Evolutionary conservation across 1,140 invertebrate species (phyloP).

Genomic region (Eriosoma lanigerum): DNA sequence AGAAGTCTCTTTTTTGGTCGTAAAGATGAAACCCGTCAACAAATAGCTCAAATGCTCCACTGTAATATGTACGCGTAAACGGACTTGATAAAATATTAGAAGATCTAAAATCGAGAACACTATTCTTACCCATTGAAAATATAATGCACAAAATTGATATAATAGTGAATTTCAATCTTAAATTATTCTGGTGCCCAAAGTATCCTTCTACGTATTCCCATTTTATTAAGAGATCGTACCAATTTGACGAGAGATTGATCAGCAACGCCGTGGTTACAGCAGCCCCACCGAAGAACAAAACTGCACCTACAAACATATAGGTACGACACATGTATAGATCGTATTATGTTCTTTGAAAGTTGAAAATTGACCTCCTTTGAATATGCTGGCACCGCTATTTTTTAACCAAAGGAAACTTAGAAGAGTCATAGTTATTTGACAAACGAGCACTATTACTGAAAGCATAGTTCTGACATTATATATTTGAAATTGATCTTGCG

Average conservation of each 20-base stretch:
- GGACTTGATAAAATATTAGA: too few species aligned
- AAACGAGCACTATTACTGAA: not conserved
- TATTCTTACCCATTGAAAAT: slow-evolving; percentile 52
- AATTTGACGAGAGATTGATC: slow-evolving; percentile 59
- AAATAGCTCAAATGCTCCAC: slow-evolving; percentile 51
- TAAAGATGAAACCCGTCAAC: slow-evolving; percentile 36
- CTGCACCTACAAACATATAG: slow-evolving; percentile 17
- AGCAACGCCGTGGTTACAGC: slow-evolving; percentile 55
- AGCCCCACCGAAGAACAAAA: slow-evolving; percentile 54
- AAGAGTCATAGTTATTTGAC: slow-evolving; percentile 15
- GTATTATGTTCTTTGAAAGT: too few species aligned
- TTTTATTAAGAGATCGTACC: slow-evolving; percentile 41
- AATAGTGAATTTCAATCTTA: slow-evolving; percentile 47
- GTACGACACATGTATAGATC: not conserved
- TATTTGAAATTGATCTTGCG: slow-evolving; percentile 3
- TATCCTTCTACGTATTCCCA: slow-evolving; percentile 52
- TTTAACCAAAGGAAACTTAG: slow-evolving; percentile 35
- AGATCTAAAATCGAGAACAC: too few species aligned
- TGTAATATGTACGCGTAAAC: too few species aligned
- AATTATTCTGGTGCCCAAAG: slow-evolving; percentile 53
- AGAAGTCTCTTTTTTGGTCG: slow-evolving; percentile 5
- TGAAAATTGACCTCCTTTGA: slow-evolving; percentile 9
- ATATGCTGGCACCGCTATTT: slow-evolving; percentile 13
- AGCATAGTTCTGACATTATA: slow-evolving; percentile 1
- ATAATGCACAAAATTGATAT: slow-evolving; percentile 44